Base-by-base conservation (phyloP, 2,888 invertebrate genomes). In the Antheraea yamamai region DNA sequence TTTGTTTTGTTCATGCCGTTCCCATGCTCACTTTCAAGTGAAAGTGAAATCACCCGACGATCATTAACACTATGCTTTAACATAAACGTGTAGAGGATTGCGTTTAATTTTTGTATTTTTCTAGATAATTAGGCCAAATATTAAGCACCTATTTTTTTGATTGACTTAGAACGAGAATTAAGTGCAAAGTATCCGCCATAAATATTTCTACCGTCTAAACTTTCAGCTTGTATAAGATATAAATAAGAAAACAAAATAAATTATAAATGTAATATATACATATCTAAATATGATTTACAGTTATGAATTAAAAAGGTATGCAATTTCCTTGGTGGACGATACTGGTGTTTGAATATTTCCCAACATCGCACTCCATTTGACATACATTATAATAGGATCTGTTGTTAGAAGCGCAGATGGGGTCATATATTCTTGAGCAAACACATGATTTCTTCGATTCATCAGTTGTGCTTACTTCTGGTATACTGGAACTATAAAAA, bases 341-440 rank as follows among this genome's bases (percentile, higher is more conserved):
- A 4, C 78, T 80, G 0, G 89, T 76, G 8, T 80, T 78, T 0
- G 76, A 75, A 0, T 68, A 75, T 0, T 77, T 77, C 0, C 76
- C 66, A 0, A 79, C 76, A 20, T 85, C 87, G 47, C 92, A 92
- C 6, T 89, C 84, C 78, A 92, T 81, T n/a, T 84, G 81, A 47
- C 92, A 92, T 0, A 80, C 10, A 52, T 92, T 92, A 76, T 84
- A 89, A 68, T 91, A 92, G 0, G 92, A 92, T 55, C 85, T 84
- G 2, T 84, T 84, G 52, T 90, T 87, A 0, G 87, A 82, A 0
- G 85, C 89, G 64, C 92, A 92, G 0, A 92, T 83, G 0, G 92
- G 92, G n/a, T 91, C 91, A 74, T 93, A 93, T 2, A 92, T 83
- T 74, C 84, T 85, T 0, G 89, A 87, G 64, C 92, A 92, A 0